These are phyloP conservation scores for Lepilemur ruficaudatus DNA, from an alignment of 2,797 vertebrate genomes.

Conservation along the genomic window DNA sequence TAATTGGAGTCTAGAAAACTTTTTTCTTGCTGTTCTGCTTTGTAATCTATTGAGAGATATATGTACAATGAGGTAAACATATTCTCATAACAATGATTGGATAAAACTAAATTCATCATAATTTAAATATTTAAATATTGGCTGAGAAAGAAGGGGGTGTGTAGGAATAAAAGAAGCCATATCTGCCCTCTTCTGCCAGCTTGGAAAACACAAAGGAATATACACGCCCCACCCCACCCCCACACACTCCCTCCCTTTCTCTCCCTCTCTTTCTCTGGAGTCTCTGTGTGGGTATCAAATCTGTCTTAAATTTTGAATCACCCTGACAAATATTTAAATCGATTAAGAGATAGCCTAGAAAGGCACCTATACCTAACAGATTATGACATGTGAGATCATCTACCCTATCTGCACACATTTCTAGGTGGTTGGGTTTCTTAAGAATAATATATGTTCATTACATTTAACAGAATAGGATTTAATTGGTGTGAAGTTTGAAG, in stretches of 20 bases:
- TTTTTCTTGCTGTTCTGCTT: not conserved
- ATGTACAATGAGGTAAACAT: not conserved
- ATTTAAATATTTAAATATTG: not conserved
- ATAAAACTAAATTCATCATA: not conserved
- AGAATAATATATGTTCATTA: not conserved
- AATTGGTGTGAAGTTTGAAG: not conserved
- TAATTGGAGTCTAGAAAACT: not conserved
- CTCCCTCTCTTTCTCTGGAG: not conserved
- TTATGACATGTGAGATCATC: not conserved
- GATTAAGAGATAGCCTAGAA: not conserved
- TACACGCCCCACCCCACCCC: no score
- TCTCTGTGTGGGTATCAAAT: not conserved
- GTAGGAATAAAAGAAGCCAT: not conserved
- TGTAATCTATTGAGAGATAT: not conserved
- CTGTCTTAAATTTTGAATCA: not conserved
- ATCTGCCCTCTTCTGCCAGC: not conserved
- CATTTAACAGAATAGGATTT: not conserved
- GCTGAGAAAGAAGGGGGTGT: not conserved
- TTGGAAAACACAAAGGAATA: not conserved
- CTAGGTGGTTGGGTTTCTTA: not conserved
- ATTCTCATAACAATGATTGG: not conserved
- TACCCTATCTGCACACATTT: not conserved
- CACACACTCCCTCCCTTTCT: no score
- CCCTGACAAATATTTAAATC: not conserved
- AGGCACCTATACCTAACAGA: not conserved